phyloP scores from a whole-genome alignment of 2,888 invertebrate genomes.

The Euzophera pinguis region DNA sequence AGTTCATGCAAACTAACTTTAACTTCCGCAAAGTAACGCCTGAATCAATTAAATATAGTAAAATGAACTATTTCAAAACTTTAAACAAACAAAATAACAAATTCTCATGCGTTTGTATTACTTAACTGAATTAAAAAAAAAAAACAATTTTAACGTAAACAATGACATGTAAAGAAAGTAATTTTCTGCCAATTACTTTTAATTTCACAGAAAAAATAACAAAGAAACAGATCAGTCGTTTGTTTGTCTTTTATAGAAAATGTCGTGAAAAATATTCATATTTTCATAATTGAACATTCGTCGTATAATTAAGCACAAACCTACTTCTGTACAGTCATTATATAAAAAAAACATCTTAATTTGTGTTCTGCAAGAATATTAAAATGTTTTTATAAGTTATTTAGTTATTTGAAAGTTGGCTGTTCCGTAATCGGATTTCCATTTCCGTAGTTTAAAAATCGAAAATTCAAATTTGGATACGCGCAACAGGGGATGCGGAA shows the following conservation, averaged over 20 bases:
- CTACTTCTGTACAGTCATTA: not conserved
- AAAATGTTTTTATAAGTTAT: not conserved
- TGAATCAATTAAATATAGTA: too few species aligned
- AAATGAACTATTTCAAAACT: too few species aligned
- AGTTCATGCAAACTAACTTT: too few species aligned
- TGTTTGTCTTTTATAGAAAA: too few species aligned
- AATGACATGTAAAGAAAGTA: not conserved
- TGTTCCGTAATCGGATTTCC: not conserved
- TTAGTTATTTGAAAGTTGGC: not conserved
- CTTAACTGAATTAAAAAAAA: not conserved
- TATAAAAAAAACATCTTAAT: too few species aligned
- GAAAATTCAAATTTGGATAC: slow-evolving; percentile 13
- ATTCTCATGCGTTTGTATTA: too few species aligned
- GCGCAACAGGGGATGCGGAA: slow-evolving; percentile 15
- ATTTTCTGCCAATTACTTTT: slow-evolving; percentile 3
- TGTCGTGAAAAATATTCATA: too few species aligned
- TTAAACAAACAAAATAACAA: too few species aligned
- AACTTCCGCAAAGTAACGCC: too few species aligned
- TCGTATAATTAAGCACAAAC: too few species aligned
- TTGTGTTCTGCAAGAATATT: too few species aligned
- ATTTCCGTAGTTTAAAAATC: slow-evolving; percentile 4
- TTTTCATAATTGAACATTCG: too few species aligned
- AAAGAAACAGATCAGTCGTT: slow-evolving; percentile 15
- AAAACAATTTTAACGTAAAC: not conserved
- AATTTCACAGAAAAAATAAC: slow-evolving; percentile 3